Conservation (phyloP, 2,888 invertebrate species). For the Atethmia centrago region DNA sequence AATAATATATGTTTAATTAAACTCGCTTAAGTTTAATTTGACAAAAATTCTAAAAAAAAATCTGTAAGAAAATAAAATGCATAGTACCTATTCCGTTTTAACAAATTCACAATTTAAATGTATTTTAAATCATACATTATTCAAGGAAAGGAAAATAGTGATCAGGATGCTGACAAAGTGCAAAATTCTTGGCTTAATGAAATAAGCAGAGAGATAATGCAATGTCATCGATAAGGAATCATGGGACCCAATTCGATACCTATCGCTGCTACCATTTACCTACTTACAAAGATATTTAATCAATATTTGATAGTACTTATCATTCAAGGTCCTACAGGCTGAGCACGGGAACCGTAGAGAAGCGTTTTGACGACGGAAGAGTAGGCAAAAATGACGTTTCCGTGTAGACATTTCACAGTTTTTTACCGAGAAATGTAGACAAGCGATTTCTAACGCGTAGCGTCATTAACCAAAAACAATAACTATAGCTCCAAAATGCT, state of each 20-base stretch:
- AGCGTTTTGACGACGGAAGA: too few relatives aligned
- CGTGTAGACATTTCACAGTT: too few relatives aligned
- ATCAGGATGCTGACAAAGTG: background rate
- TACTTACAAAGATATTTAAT: slow-evolving; percentile 20
- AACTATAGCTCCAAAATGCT: background rate
- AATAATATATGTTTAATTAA: too few relatives aligned
- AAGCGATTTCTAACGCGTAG: too few relatives aligned
- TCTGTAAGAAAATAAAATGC: too few relatives aligned
- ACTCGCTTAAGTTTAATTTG: too few relatives aligned
- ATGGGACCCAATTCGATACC: slow-evolving; percentile 18
- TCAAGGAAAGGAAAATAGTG: background rate
- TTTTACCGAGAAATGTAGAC: too few relatives aligned
- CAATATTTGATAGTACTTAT: slow-evolving; percentile 31
- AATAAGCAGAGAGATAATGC: background rate
- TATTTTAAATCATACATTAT: background rate
- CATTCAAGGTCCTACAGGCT: slow-evolving; percentile 29
- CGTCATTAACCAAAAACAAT: background rate
- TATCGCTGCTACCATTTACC: slow-evolving; percentile 3
- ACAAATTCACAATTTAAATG: too few relatives aligned
- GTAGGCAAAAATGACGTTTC: too few relatives aligned
- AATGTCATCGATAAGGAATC: background rate
- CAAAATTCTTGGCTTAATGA: background rate
- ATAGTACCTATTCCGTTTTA: too few relatives aligned
- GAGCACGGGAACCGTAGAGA: too few relatives aligned
- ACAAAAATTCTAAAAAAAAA: too few relatives aligned